Base-by-base conservation (phyloP, 2,113 vertebrate species). In the Egretta garzetta region DNA sequence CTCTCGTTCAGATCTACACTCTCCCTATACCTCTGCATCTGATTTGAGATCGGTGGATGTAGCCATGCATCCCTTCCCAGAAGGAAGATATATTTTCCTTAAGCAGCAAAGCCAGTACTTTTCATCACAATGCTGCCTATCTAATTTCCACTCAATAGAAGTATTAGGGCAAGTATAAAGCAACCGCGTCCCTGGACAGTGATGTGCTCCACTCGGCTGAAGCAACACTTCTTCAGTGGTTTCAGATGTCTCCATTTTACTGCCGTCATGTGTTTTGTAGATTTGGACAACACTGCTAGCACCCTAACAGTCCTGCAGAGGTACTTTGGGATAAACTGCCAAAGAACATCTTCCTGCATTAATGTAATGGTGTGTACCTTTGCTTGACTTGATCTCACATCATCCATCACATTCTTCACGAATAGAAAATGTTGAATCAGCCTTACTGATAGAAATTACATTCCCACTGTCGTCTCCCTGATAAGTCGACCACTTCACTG, bases 371-470 rank as follows among this genome's bases (percentile, higher is more conserved):
- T 81, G 76, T 90, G 27, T 39, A 41, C 33, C 30, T 75, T 86
- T 89, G 45, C 80, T 93, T 66, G 58, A 23, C 70, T 91, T 86
- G 66, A 73, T 87, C 75, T 95, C 88, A 86, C 73, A 39, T 70
- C 96, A 96, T 87, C 92, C 86, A 86, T 93, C 76, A 80, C 93
- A 94, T 72, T 84, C 50, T 94, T 91, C 56, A 86, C 43, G 32
- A 94, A 47, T 13, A 92, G 80, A 72, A 81, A 81, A 97, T 35
- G 32, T n/a, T 62, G 63, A 75, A 90, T 84, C 79, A 91, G 68
- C 28, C 28, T 75, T 55, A 80, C 66, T 41, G 81, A 41, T 71
- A 96, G 94, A 91, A 97, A 96, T 82, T 86, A 62, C 56, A 87
- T 82, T 81, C 37, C 39, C 7, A 5, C 55, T 52, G 27, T 82